Conservation (phyloP, 2,888 invertebrate species). For the Meandrusa payeni region DNA sequence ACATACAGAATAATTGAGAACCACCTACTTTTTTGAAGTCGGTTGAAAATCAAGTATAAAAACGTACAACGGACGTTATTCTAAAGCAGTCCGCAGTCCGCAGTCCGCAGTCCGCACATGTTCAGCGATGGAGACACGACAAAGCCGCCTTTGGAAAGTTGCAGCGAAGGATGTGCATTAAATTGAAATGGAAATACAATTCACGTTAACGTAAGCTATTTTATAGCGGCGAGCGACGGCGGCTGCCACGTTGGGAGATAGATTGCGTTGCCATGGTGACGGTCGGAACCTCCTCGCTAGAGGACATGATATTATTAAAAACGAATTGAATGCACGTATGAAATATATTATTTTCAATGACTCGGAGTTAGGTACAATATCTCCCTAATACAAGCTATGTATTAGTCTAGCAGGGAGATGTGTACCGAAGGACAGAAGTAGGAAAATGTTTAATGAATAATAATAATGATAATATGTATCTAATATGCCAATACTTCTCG, state of each 20-base stretch:
- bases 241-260: conserved; percentile 37
- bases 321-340: conserved; percentile 5
- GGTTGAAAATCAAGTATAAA: not conserved
- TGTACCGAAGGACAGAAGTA: no score
- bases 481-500: no score
- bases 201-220: conserved; percentile 49
- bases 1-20: no score
- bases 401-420: no score
- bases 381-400: no score
- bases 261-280: conserved; percentile 44
- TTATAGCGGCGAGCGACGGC: conserved; percentile 38
- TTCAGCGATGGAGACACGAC: conserved; percentile 27
- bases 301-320: conserved; percentile 18
- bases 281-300: conserved; percentile 30
- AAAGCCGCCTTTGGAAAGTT: conserved; percentile 41
- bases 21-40: no score
- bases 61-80: conserved; percentile 6
- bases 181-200: conserved; percentile 60
- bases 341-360: no score
- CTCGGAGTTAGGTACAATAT: no score
- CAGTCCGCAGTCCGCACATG: conserved; percentile 14
- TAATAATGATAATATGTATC: no score
- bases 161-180: conserved; percentile 42
- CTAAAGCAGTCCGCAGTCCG: conserved; percentile 7
- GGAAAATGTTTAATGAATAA: no score